Evolutionary conservation across 1,140 invertebrate genomes (phyloP).

Genomic region (Drosophila murphyi): DNA sequence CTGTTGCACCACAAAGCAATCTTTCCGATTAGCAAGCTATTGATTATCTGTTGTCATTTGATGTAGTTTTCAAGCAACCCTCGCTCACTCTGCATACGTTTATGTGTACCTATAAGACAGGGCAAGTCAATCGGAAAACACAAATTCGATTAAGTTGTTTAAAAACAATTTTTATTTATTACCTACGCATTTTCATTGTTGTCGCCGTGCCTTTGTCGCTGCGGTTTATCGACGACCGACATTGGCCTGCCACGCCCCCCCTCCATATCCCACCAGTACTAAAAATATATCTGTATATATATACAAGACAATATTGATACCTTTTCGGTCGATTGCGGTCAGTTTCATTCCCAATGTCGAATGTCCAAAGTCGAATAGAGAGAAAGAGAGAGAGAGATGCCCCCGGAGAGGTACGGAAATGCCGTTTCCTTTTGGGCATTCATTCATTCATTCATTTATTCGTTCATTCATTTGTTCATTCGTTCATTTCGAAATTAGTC

Average conservation of each 20-base stretch:
- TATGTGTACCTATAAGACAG: slow-evolving; percentile 9
- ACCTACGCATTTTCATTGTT: slow-evolving; percentile 61
- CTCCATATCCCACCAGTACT: background rate
- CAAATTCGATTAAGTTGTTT: slow-evolving; percentile 83
- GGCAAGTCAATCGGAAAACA: slow-evolving; percentile 73
- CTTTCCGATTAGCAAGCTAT: no score
- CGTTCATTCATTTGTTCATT: no score
- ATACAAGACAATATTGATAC: slow-evolving; percentile 3
- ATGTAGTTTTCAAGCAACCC: background rate
- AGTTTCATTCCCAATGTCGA: background rate
- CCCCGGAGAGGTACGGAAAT: slow-evolving; percentile 56
- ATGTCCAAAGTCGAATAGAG: slow-evolving; percentile 29
- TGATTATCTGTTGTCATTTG: background rate
- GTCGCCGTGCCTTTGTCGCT: slow-evolving; percentile 46
- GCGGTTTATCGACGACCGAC: slow-evolving; percentile 42
- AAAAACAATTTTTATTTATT: slow-evolving; percentile 83
- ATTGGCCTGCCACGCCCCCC: slow-evolving; percentile 4
- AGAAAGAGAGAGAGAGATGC: no score
- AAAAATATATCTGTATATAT: no score
- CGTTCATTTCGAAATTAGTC: slow-evolving; percentile 66
- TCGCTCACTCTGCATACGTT: slow-evolving; percentile 7
- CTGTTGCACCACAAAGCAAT: no score
- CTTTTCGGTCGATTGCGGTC: background rate
- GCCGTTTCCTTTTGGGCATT: slow-evolving; percentile 35
- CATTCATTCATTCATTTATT: no score